Evolutionary conservation across 92 coral and sea anemone species (phyloP), one percentile per base, ranked within the genome.

Genomic region (Galaxea fascicularis): DNA sequence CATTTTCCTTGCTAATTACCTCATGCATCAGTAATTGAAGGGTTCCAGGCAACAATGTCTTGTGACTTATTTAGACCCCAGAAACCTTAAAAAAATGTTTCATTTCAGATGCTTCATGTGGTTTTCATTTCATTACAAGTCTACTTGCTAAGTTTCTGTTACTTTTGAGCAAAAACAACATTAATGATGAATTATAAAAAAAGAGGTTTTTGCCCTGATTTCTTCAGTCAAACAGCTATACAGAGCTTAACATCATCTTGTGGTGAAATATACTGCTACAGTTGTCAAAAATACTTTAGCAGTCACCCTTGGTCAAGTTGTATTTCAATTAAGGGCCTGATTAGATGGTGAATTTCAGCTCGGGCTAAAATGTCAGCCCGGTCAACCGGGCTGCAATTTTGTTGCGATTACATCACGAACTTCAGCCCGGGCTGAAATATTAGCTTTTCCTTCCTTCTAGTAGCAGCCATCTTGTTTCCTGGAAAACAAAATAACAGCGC

Each of bases 231-330:
- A 53, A 53, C 59, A 53, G 59, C 59, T 53, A 53, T 53, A n/a
- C 13, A 4, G 18, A 53, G 59, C 59, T 53, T 4, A 17, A 53
- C 59, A 53, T 53, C 59, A 53, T n/a, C 59, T 53, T 53, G 13
- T 53, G 18, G 62, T 56, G 54, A 15, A 49, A 49, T 49, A 3
- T 49, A 56, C 62, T 56, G 62, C 22, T 56, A 56, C 62, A 16
- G 62, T 56, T 56, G 66, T 60, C 66, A 60, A 29, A 60, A 60
- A 60, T 60, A 60, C 66, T 60, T 21, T 60, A 60, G n/a, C 49
- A 74, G 35, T 74, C 59, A 47, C 30, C 71, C 18, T 44, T n/a
- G n/a, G n/a, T n/a, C n/a, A n/a, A n/a, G n/a, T n/a, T n/a, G n/a
- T n/a, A n/a, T n/a, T n/a, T n/a, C n/a, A n/a, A n/a, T n/a, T n/a